Evolutionary conservation across 2,888 invertebrate genomes (phyloP).

Genomic region (Athrips mouffetella): DNA sequence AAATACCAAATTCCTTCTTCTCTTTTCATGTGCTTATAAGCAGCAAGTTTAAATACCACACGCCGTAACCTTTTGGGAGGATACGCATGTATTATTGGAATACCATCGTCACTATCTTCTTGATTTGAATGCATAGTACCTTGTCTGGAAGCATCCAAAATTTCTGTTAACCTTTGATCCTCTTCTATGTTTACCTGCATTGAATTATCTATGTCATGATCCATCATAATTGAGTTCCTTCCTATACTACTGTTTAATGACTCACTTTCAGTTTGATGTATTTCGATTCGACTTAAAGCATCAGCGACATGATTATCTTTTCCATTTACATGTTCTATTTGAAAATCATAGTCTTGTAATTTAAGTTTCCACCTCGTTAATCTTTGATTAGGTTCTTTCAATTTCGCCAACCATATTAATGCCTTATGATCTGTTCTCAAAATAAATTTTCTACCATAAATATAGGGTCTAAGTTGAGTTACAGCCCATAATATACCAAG

Average conservation of each 20-base stretch:
- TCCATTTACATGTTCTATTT: conserved; percentile 2
- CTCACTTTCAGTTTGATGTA: conserved; percentile 10
- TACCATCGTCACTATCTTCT: not conserved
- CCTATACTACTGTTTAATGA: no score
- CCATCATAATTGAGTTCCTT: no score
- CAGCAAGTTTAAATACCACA: not conserved
- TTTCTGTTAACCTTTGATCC: no score
- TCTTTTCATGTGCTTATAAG: not conserved
- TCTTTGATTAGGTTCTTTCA: conserved; percentile 22
- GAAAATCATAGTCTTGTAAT: conserved; percentile 22
- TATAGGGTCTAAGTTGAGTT: conserved; percentile 23
- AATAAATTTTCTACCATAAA: conserved; percentile 20
- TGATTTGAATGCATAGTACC: no score
- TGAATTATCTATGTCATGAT: no score
- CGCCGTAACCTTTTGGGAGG: no score
- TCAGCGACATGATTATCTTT: conserved; percentile 11
- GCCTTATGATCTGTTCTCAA: conserved; percentile 21
- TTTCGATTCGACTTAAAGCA: conserved; percentile 15
- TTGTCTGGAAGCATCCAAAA: no score
- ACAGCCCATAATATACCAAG: conserved; percentile 32
- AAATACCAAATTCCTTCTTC: not conserved
- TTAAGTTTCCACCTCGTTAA: conserved; percentile 22
- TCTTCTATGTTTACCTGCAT: no score
- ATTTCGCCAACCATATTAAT: conserved; percentile 19
- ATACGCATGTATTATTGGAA: not conserved